Base-by-base conservation (phyloP, 1,140 invertebrate genomes). In the Lucilia cuprina region DNA sequence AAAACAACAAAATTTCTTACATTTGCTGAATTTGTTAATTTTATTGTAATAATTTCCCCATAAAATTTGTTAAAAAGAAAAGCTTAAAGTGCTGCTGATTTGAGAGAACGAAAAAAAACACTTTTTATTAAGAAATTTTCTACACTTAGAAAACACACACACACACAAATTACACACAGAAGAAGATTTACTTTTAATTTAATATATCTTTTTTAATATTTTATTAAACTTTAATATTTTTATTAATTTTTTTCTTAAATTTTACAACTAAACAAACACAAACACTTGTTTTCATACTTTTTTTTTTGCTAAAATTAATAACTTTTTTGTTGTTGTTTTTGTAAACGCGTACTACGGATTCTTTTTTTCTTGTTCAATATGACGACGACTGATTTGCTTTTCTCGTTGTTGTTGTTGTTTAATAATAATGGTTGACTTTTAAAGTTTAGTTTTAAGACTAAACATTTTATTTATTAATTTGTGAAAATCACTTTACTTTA, bases 61-160 rank as follows among this genome's bases (percentile, higher is more conserved):
- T 80, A 12, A 49, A 49, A 49, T 8, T 47, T 49, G 13, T 21
- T 70, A 25, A 21, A 21, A 70, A 49, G 9, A 47, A n/a, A 47
- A 41, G 25, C 25, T 30, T 47, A 41, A 19, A 10, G 34, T 49
- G 25, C 77, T 80, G 47, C 41, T 49, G 35, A 8, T 80, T 21
- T 49, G 77, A 49, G 77, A 80, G 41, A 21, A 47, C 5, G 41
- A 49, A 78, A 30, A 50, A 49, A 80, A 80, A 47, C 19, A 21
- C n/a, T 21, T 50, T 49, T 78, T 78, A 49, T 47, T 49, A 10
- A 80, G 41, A 80, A 49, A 49, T 49, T 80, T 49, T n/a, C 9
- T 80, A 80, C 77, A 50, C n/a, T 80, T 80, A 77, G 30, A 77
- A 41, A 30, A 75, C 25, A 75, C 17, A 41, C 30, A 34, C 21